phyloP scores from a whole-genome alignment of 2,113 vertebrate genomes.

The Elaphurus davidianus region DNA sequence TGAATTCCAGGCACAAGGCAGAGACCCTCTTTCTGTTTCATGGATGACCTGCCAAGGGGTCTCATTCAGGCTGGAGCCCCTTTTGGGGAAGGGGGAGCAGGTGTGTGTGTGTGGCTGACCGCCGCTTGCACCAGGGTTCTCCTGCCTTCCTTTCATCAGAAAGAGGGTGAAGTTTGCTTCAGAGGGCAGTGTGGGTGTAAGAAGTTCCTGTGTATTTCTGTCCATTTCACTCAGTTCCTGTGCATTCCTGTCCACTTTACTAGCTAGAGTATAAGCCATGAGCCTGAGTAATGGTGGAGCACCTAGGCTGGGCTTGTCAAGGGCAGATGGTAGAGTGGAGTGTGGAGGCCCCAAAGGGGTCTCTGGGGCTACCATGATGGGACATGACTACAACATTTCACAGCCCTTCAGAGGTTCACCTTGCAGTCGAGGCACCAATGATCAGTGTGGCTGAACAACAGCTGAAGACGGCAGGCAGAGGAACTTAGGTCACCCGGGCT shows the following conservation, averaged over 20 bases:
- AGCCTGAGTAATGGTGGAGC: background rate
- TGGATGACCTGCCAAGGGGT: rapidly evolving
- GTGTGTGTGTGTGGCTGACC: background rate
- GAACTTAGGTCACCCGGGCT: background rate
- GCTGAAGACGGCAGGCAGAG: background rate
- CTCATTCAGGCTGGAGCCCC: background rate
- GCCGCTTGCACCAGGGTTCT: background rate
- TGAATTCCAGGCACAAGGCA: background rate
- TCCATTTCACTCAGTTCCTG: background rate
- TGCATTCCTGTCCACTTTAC: background rate
- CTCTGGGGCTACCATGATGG: background rate
- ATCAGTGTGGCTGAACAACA: background rate
- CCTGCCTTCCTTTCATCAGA: no score
- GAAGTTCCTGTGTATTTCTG: background rate
- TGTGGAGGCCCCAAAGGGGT: background rate
- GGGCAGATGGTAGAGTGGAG: background rate
- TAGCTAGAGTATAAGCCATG: background rate
- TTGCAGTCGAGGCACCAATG: background rate
- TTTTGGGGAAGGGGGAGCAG: background rate
- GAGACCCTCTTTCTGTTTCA: background rate
- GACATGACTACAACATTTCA: background rate
- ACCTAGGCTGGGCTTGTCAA: no score
- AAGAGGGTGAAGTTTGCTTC: background rate
- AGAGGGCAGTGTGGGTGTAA: background rate
- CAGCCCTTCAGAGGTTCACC: background rate